phyloP scores from a whole-genome alignment of 2,113 vertebrate genomes.

The Stegostoma tigrinum region DNA sequence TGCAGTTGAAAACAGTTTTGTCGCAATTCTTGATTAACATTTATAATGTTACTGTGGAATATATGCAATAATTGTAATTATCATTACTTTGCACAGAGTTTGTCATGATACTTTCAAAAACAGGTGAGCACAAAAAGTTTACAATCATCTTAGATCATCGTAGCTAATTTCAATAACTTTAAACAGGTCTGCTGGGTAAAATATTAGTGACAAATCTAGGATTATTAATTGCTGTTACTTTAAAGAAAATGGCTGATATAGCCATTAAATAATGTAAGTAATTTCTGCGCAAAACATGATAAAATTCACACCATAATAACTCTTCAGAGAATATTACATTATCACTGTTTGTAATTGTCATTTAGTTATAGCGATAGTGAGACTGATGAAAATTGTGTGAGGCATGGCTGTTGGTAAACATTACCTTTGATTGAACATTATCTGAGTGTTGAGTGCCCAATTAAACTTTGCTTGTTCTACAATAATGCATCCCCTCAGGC shows the following conservation, averaged over 20 bases:
- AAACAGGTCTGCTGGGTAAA: neutral
- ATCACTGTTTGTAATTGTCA: too few species aligned
- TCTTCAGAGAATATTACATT: neutral
- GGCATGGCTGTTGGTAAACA: too few species aligned
- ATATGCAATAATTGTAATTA: too few species aligned
- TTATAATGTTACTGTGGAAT: neutral
- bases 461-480: too few species aligned
- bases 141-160: too few species aligned
- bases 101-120: neutral
- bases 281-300: neutral
- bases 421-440: too few species aligned
- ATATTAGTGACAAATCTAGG: neutral
- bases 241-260: neutral
- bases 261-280: neutral
- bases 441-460: too few species aligned
- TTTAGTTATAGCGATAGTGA: too few species aligned
- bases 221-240: neutral
- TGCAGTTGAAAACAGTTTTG: neutral
- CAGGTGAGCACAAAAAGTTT: neutral
- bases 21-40: neutral
- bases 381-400: too few species aligned
- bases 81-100: neutral
- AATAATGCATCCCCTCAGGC: too few species aligned
- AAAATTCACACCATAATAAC: neutral
- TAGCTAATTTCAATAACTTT: neutral